Percentiles rank a stretch among this genome's conserved stretches.
phyloP scores from a whole-genome alignment of 2,797 vertebrate species.

The Tokudaia muenninki region DNA sequence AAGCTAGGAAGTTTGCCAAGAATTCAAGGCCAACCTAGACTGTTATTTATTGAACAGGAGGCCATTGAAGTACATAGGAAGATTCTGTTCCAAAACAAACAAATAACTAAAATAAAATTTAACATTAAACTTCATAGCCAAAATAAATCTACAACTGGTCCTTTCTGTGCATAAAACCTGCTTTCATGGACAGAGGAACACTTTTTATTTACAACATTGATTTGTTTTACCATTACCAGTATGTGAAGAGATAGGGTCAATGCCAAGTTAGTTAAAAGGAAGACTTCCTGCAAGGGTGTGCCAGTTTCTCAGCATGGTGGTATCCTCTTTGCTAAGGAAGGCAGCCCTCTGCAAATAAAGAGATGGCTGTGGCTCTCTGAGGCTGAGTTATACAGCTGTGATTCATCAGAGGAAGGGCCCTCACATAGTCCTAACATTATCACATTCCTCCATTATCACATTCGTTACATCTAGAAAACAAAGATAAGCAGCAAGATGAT shows the following conservation, averaged over 20 bases:
- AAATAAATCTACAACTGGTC: not conserved
- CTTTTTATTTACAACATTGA: not conserved
- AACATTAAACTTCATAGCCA: not conserved
- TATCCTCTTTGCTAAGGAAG: not conserved
- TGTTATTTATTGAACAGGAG: not conserved
- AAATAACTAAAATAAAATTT: not conserved
- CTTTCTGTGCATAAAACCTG: not conserved
- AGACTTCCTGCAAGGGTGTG: not conserved
- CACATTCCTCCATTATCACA: not conserved
- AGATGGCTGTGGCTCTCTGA: not conserved
- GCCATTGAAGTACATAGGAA: not conserved
- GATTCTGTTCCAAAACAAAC: not conserved
- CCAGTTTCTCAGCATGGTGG: not conserved
- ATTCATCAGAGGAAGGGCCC: not conserved
- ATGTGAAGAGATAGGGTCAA: not conserved
- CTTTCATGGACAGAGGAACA: not conserved
- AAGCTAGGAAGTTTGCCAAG: not conserved
- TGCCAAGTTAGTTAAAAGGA: not conserved
- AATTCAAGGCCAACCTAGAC: not conserved
- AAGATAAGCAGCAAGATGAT: not conserved
- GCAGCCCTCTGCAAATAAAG: not conserved
- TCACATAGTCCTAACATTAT: not conserved
- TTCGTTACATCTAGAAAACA: not conserved
- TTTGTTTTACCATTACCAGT: slow-evolving; percentile 6
- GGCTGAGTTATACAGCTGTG: not conserved